Percentiles rank a stretch among this genome's conserved stretches.
Evolutionary conservation across 1,140 invertebrate genomes (phyloP).

Genomic region (Saxidomus purpurata): DNA sequence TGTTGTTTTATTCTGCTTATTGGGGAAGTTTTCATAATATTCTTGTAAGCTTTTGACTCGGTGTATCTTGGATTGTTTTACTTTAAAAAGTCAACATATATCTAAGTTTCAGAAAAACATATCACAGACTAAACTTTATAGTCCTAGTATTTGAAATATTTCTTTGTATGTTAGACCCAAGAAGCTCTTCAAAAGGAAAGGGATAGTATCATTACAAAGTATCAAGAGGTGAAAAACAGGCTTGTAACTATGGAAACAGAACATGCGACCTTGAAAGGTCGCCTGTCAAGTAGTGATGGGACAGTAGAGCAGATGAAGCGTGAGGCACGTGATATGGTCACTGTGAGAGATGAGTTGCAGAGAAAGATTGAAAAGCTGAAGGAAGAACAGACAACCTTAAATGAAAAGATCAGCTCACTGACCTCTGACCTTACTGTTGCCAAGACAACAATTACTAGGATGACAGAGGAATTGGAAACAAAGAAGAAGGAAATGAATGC

Average conservation of each 20-base stretch:
- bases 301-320: constrained; percentile 68
- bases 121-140: too few relatives aligned
- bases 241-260: constrained; percentile 61
- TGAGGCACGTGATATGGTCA: constrained; percentile 76
- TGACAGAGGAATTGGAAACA: constrained; percentile 67
- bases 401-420: background rate
- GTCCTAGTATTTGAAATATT: too few relatives aligned
- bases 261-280: constrained; percentile 53
- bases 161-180: constrained; percentile 25
- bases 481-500: constrained; percentile 73
- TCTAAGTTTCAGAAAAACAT: too few relatives aligned
- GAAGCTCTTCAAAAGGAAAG: constrained; percentile 74
- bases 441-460: constrained; percentile 58
- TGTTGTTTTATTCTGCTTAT: too few relatives aligned
- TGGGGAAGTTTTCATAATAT: too few relatives aligned
- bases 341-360: constrained; percentile 73
- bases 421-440: constrained; percentile 17
- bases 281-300: constrained; percentile 28
- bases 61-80: too few relatives aligned
- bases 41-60: too few relatives aligned
- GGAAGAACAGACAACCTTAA: constrained; percentile 45
- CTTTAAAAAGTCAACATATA: too few relatives aligned
- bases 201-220: constrained; percentile 71
- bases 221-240: constrained; percentile 66
- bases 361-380: constrained; percentile 64